phyloP scores from a whole-genome alignment of 2,888 invertebrate species.

The Mycogona germanica region DNA sequence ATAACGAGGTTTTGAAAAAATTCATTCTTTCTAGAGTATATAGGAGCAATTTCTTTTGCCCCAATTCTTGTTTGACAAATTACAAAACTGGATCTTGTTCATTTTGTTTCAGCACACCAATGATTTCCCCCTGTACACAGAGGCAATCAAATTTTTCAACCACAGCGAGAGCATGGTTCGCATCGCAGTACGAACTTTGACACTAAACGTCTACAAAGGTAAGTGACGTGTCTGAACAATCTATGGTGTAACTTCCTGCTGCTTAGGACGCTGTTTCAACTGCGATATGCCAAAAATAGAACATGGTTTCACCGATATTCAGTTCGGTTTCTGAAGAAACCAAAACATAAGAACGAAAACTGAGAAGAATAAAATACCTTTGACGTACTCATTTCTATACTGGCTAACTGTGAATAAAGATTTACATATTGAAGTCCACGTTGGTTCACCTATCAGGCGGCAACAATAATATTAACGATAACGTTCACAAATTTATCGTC shows the following conservation, averaged over 20 bases:
- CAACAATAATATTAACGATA: too few species aligned
- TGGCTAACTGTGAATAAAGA: too few species aligned
- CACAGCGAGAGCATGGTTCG: conserved; percentile 98
- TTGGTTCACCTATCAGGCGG: too few species aligned
- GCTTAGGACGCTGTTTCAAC: too few species aligned
- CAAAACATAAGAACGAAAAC: conserved; percentile 1
- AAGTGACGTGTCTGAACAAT: too few species aligned
- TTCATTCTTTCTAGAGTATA: too few species aligned
- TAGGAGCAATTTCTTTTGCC: neutral
- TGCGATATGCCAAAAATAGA: too few species aligned
- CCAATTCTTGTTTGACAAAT: neutral
- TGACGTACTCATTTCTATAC: neutral
- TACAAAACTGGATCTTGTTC: conserved; percentile 4
- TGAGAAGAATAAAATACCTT: conserved; percentile 3
- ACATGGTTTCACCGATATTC: too few species aligned
- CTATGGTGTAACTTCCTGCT: too few species aligned
- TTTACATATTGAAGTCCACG: too few species aligned
- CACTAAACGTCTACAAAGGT: conserved; percentile 80
- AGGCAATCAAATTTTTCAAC: conserved; percentile 98
- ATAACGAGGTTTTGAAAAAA: conserved; percentile 94
- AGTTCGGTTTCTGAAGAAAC: conserved; percentile 2
- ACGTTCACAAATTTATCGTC: too few species aligned
- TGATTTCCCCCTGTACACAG: conserved; percentile 97
- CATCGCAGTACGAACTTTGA: conserved; percentile 94
- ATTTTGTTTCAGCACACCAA: conserved; percentile 66